Conservation (phyloP, 2,888 invertebrate genomes). For the Rhamphomyia laevipes region DNA sequence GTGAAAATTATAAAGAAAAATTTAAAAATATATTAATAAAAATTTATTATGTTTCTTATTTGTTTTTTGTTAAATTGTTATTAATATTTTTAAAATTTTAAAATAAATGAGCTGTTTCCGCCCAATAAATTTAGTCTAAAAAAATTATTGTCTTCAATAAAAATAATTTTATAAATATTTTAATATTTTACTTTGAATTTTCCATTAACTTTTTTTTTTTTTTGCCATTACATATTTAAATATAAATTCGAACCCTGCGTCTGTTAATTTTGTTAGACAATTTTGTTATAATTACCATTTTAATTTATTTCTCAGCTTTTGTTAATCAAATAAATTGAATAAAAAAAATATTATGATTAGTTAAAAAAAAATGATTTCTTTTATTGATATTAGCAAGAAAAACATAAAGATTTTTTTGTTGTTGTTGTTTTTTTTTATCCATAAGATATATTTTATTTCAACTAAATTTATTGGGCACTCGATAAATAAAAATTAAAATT, state of each 20-base stretch:
- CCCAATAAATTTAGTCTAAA: slow-evolving; percentile 22
- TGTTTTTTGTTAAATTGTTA: too few relatives aligned
- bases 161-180: not conserved
- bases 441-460: slow-evolving; percentile 20
- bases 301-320: slow-evolving; percentile 4
- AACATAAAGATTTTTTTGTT: slow-evolving; percentile 17
- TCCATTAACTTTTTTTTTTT: not conserved
- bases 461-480: slow-evolving; percentile 47
- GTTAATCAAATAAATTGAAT: not conserved
- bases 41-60: too few relatives aligned
- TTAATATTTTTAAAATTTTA: too few relatives aligned
- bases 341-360: too few relatives aligned
- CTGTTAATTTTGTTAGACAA: not conserved
- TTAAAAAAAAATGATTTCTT: too few relatives aligned
- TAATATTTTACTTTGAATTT: not conserved
- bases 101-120: slow-evolving; percentile 14
- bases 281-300: too few relatives aligned
- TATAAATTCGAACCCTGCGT: slow-evolving; percentile 20
- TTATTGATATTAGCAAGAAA: slow-evolving; percentile 2
- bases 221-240: slow-evolving; percentile 7
- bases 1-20: too few relatives aligned
- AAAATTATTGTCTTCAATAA: slow-evolving; percentile 1
- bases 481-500: not conserved
- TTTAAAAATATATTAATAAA: too few relatives aligned
- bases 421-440: slow-evolving; percentile 24